Percentiles rank a stretch among this genome's conserved stretches.
These are phyloP conservation scores for Novumbra hubbsi DNA, from an alignment of 2,797 vertebrate species.

Conservation along the genomic window DNA sequence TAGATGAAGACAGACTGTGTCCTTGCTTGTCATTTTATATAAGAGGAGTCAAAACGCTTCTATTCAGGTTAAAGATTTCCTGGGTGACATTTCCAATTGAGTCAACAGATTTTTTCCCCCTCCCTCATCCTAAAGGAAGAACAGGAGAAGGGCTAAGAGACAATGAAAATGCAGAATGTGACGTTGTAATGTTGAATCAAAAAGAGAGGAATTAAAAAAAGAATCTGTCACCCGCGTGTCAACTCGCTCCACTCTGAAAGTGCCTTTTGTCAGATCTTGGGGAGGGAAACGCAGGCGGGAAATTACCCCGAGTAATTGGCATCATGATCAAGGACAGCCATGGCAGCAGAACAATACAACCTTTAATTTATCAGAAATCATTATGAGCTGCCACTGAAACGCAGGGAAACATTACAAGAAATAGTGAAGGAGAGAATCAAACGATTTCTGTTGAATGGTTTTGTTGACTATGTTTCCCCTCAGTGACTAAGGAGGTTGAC, in stretches of 20 bases:
- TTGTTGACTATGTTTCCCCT: conserved; percentile 58
- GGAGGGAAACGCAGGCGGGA: conserved; percentile 71
- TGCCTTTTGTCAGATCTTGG: conserved; percentile 77
- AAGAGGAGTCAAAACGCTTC: conserved; percentile 94
- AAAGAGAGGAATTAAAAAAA: conserved; percentile 54
- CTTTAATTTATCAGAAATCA: conserved; percentile 80
- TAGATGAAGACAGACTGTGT: conserved; percentile 92
- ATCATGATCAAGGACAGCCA: conserved; percentile 87
- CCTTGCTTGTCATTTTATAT: conserved; percentile 97
- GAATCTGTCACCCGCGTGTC: conserved; percentile 92
- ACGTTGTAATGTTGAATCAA: conserved; percentile 65
- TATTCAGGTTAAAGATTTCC: conserved; percentile 96
- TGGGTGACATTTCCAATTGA: conserved; percentile 95
- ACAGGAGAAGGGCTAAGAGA: conserved; percentile 76
- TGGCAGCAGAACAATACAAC: conserved; percentile 78
- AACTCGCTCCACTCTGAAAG: conserved; percentile 82
- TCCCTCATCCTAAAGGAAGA: conserved; percentile 60
- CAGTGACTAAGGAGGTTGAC: conserved; percentile 43
- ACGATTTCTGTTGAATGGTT: conserved; percentile 63
- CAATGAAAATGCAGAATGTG: conserved; percentile 86
- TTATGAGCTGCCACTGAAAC: conserved; percentile 72
- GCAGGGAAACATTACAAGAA: conserved; percentile 71
- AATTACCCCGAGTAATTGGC: conserved; percentile 93
- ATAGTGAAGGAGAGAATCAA: conserved; percentile 71
- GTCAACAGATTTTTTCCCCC: conserved; percentile 86